Evolutionary conservation across 2,797 vertebrate species (phyloP).

Genomic region (Sebastiscus albofasciatus): DNA sequence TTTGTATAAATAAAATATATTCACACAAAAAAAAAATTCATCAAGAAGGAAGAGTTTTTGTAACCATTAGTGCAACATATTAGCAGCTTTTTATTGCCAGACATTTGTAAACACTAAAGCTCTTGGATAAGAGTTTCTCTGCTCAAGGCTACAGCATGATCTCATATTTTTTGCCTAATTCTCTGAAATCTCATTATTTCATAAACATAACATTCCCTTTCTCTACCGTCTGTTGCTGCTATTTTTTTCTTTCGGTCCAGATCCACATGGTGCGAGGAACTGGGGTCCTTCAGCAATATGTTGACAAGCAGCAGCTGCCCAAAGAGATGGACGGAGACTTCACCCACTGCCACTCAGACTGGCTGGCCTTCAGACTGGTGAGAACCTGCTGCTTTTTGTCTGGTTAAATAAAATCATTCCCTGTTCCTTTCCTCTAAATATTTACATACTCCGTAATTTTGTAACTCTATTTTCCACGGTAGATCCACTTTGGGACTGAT

Average conservation of each 20-base stretch:
- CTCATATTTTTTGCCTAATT: background rate
- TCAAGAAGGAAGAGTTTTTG: background rate
- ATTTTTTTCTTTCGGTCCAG: slow-evolving; percentile 50
- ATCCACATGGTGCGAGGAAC: slow-evolving; percentile 78
- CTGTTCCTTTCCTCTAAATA: background rate
- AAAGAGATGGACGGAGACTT: slow-evolving; percentile 83
- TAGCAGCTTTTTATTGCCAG: background rate
- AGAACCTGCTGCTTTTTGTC: slow-evolving; percentile 2
- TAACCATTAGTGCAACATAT: background rate
- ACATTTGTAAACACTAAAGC: background rate
- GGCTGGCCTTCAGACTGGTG: slow-evolving; percentile 85
- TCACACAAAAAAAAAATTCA: too few relatives aligned
- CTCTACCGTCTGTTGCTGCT: background rate
- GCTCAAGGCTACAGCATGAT: background rate
- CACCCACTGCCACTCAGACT: slow-evolving; percentile 81
- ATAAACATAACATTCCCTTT: background rate
- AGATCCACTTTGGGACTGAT: background rate
- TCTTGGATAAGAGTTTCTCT: background rate
- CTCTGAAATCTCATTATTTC: background rate
- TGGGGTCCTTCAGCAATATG: slow-evolving; percentile 80
- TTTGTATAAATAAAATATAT: too few relatives aligned
- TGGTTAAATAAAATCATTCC: background rate
- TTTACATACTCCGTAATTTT: background rate
- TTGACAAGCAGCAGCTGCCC: slow-evolving; percentile 84
- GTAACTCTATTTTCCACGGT: background rate